Evolutionary conservation across 2,113 vertebrate species (phyloP), one percentile per base, ranked within the genome.

Genomic region (Neolamprologus falcicula): DNA sequence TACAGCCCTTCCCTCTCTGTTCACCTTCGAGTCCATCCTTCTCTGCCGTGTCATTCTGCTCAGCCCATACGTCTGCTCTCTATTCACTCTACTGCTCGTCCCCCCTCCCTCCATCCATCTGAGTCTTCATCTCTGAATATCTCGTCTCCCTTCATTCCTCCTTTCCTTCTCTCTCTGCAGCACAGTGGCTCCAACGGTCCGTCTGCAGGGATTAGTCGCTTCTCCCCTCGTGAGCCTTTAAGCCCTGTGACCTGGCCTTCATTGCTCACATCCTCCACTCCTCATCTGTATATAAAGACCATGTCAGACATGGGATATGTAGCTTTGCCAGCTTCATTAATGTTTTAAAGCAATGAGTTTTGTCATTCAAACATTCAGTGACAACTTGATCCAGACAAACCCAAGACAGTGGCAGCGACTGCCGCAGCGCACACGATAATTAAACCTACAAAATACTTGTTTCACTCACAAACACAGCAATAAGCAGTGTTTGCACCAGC

Each of bases 161-260:
- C 13, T 2, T 3, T 7, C 17, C 40, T 33, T 54, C 45, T 85
- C 68, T 76, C 91, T 61, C 85, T 86, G 85, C 86, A 88, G 87
- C 82, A 80, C 85, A 53, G 47, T 6, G 45, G 61, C 90, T 80
- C 54, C 80, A 68, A 40, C 2, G 31, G 12, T 80, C 7, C 80
- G 53, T 86, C 80, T n/a, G 76, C 40, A 45, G 59, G 82, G 91
- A 94, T 93, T 93, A 92, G 45, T 37, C 5, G 80, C 55, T 19
- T 37, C 63, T 76, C 59, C 85, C 63, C 78, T 63, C 21, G 7
- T 89, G 86, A 92, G 83, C 87, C 84, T 89, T 91, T 93, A 94
- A 93, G 92, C 86, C 80, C 55, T 19, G 54, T 86, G 86, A 91
- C 85, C 87, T 57, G 84, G 61, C 83, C 31, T 35, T 59, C 84